Evolutionary conservation across 2,797 vertebrate species (phyloP), one percentile per base, ranked within the genome.

Genomic region (Mus spretus): DNA sequence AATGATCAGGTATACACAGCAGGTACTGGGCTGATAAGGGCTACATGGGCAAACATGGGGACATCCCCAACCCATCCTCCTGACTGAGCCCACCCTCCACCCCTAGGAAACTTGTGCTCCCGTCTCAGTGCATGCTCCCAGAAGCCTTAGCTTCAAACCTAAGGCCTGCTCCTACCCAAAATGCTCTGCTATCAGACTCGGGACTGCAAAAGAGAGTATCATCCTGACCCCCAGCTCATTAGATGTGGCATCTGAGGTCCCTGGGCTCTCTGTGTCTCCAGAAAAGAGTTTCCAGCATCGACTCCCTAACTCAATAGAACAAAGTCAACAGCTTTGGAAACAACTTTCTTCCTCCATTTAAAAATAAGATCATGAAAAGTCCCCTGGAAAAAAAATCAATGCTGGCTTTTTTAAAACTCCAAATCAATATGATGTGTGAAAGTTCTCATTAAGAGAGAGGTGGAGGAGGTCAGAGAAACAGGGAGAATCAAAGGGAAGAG

Each of bases 361-460:
- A 97, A 97, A 98, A 98, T 50, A 97, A 97, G 93, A 59, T 57
- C 92, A 90, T 93, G 96, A 96, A 98, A 98, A 98, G 87, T 94
- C 28, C 63, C 85, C 92, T 86, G 50, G 93, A 94, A 97, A 72
- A 72, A 72, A 97, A 97, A 98, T 97, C 97, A 90, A 96, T 96
- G 50, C 44, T 57, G 37, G 37, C 83, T 96, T 98, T 98, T 98
- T 97, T 95, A 97, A 97, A 97, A 93, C 94, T 90, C 92, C 70
- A 65, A 98, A 98, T 98, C 97, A 98, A 98, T 97, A 91, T 10
- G 96, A 98, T 19, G 91, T 96, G 96, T 95, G 89, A 90, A 98
- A 95, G 82, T 96, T 97, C 97, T 98, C 96, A 72, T 93, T 97
- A 96, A 91, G 95, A 97, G 57, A 96, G 63, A 96, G 93, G 95